Percentiles rank a stretch among this genome's conserved stretches.
Conservation (phyloP, 1,140 invertebrate species). For the Drosophila subobscura region DNA sequence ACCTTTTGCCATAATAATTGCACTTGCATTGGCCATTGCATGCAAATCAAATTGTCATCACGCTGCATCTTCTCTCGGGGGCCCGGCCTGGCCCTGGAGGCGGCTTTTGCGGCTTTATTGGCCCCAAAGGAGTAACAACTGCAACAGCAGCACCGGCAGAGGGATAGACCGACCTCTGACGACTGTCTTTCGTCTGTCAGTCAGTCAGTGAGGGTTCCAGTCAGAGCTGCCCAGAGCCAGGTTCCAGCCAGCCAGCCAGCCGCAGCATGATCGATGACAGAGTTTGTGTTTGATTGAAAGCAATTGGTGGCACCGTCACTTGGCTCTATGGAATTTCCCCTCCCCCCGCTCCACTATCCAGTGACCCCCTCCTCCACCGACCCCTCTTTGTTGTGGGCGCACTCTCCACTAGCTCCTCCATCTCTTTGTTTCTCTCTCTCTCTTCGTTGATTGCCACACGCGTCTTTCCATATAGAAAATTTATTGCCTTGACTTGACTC, state of each 20-base stretch:
- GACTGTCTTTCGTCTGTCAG: conserved; percentile 10
- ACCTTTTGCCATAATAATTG: conserved; percentile 82
- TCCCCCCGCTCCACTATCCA: conserved; percentile 11
- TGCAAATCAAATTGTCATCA: conserved; percentile 82
- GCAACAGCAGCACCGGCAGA: too few relatives aligned
- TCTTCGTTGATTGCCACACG: conserved; percentile 55
- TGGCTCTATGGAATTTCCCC: conserved; percentile 38
- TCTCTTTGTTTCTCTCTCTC: conserved; percentile 5
- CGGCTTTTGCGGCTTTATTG: conserved; percentile 67
- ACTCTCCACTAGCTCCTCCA: conserved; percentile 4
- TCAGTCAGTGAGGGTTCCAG: conserved; percentile 36
- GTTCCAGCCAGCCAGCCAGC: conserved; percentile 17
- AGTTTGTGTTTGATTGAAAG: conserved; percentile 81
- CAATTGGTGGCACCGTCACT: conserved; percentile 81
- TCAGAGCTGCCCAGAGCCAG: conserved; percentile 32
- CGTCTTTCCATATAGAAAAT: conserved; percentile 57
- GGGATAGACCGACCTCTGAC: conserved; percentile 36
- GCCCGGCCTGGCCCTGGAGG: conserved; percentile 47
- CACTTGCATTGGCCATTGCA: conserved; percentile 70
- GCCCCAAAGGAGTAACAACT: conserved; percentile 52
- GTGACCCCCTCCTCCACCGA: background rate
- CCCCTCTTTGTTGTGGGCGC: conserved; percentile 57
- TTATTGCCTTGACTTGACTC: conserved; percentile 49
- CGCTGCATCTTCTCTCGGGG: conserved; percentile 52
- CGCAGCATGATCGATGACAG: conserved; percentile 79